Conservation (phyloP, 2,888 invertebrate species). For the Cremastinae sp. region DNA sequence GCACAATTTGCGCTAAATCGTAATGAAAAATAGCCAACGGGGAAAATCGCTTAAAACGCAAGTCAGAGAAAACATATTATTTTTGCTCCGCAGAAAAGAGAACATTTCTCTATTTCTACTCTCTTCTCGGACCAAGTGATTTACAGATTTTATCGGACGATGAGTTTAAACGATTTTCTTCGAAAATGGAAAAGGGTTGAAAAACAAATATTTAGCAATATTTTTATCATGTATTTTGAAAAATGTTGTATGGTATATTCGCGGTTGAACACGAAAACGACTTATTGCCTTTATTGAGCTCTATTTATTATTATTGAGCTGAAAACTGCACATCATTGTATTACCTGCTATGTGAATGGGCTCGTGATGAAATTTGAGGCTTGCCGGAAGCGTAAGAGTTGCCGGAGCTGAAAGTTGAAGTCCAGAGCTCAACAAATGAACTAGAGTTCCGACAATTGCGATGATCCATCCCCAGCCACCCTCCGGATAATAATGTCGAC, state of each 20-base stretch:
- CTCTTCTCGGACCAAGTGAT: constrained; percentile 30
- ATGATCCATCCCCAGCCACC: constrained; percentile 93
- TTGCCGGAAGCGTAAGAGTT: constrained; percentile 69
- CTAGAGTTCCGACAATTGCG: constrained; percentile 84
- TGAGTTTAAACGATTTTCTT: not conserved
- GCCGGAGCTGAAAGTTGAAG: constrained; percentile 84
- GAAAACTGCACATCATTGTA: not conserved
- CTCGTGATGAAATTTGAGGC: constrained; percentile 72
- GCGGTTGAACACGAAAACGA: too few species aligned
- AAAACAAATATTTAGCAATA: constrained; percentile 30
- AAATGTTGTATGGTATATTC: too few species aligned
- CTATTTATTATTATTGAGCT: not conserved
- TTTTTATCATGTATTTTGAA: too few species aligned
- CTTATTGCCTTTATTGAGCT: not conserved
- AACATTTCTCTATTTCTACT: not conserved
- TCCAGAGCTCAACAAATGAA: constrained; percentile 88
- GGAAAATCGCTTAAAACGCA: constrained; percentile 18
- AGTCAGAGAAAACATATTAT: constrained; percentile 28
- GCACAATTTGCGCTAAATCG: constrained; percentile 59
- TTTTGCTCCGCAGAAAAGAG: constrained; percentile 1
- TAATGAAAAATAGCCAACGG: constrained; percentile 34
- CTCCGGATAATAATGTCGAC: constrained; percentile 91
- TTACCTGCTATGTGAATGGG: constrained; percentile 73
- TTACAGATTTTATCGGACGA: constrained; percentile 25
- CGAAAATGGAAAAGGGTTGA: not conserved